Evolutionary conservation across 1,140 invertebrate species (phyloP).

Genomic region (Tribolium castaneum): DNA sequence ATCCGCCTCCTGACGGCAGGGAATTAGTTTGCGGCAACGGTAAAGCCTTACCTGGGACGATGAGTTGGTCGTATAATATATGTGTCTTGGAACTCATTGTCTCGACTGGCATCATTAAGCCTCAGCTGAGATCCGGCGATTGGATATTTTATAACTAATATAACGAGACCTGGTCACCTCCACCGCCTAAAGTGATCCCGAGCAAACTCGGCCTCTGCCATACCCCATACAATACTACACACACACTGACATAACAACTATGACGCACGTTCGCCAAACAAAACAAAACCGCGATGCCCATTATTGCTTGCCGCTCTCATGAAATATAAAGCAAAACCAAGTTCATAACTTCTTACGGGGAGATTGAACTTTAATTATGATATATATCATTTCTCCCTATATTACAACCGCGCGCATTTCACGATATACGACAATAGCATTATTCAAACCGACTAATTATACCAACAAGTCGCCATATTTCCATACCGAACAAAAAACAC

Average conservation of each 20-base stretch:
- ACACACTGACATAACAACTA: slow-evolving; percentile 41
- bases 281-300: slow-evolving; percentile 37
- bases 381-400: slow-evolving; percentile 43
- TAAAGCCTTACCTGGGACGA: slow-evolving; percentile 55
- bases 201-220: slow-evolving; percentile 3
- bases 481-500: slow-evolving; percentile 2
- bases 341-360: slow-evolving; percentile 43
- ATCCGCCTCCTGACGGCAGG: slow-evolving; percentile 57
- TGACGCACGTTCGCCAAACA: slow-evolving; percentile 36
- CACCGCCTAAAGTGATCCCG: slow-evolving; percentile 39
- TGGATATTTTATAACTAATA: slow-evolving; percentile 46
- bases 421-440: slow-evolving; percentile 39
- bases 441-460: slow-evolving; percentile 42
- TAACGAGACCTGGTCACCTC: slow-evolving; percentile 37
- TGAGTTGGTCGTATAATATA: slow-evolving; percentile 52
- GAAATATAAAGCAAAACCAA: slow-evolving; percentile 44
- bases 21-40: slow-evolving; percentile 60
- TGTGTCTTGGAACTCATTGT: slow-evolving; percentile 47
- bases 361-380: slow-evolving; percentile 44
- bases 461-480: slow-evolving; percentile 34
- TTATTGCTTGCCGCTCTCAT: slow-evolving; percentile 40
- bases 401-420: slow-evolving; percentile 40
- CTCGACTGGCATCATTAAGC: slow-evolving; percentile 40
- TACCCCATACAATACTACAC: slow-evolving; percentile 24
- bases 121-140: slow-evolving; percentile 32